phyloP scores from a whole-genome alignment of 2,888 invertebrate species.

The Perizoma affinitatum region DNA sequence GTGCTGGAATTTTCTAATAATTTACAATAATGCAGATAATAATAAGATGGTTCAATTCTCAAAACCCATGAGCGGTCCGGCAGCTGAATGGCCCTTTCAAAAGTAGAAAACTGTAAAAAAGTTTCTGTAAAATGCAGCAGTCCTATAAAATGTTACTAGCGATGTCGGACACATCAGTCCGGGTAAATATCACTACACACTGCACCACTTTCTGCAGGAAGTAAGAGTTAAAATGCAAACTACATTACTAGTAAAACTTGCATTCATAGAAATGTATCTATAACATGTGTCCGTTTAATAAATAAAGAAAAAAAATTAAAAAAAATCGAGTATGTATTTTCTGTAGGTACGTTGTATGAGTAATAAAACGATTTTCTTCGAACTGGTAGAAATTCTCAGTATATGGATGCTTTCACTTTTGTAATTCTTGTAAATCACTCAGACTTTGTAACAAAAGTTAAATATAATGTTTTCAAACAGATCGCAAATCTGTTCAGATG shows the following conservation, averaged over 20 bases:
- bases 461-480: not conserved
- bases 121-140: constrained; percentile 17
- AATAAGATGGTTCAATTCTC: constrained; percentile 8
- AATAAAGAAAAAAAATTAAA: no score
- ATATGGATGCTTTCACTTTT: not conserved
- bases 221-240: not conserved
- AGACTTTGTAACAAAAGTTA: not conserved
- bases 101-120: constrained; percentile 21
- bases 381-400: no score
- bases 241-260: no score
- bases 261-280: not conserved
- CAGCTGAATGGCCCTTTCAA: constrained; percentile 9
- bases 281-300: no score
- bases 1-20: no score
- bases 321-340: no score
- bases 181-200: constrained; percentile 19
- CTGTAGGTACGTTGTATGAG: no score
- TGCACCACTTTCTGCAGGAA: not conserved
- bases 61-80: constrained; percentile 6
- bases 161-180: constrained; percentile 5
- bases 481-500: no score
- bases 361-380: no score
- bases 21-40: no score
- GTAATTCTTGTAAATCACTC: not conserved
- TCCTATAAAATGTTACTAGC: constrained; percentile 20